Base-by-base conservation (phyloP, 2,888 invertebrate genomes). In the Atrina japonica region DNA sequence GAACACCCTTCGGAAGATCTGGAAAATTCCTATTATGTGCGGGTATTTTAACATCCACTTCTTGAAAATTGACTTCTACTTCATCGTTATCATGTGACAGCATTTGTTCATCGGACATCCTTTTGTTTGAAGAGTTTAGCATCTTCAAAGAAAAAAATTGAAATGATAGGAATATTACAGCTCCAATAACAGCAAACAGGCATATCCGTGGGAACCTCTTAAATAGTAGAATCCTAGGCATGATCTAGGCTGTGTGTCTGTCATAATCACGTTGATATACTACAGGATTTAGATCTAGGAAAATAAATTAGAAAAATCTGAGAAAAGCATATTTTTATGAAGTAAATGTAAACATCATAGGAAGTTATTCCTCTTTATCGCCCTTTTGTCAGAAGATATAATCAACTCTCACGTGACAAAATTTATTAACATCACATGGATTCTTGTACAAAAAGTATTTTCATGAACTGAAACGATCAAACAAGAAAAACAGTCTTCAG, bases 121-220 rank as follows among this genome's bases (percentile, higher is more conserved):
- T 21, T 40, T 27, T 43, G 18, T 45, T 55, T 7, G 66, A 55
- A 30, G 29, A 40, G 47, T 40, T 66, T 29, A 70, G 23, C 14
- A 41, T 66, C 18, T 52, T 45, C 35, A 65, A 21, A 3, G 70
- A 70, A 27, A 70, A 70, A n/a, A 70, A 30, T 29, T 70, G 70
- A 18, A 70, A 70, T 18, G 70, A 53, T n/a, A 70, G 29, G 21
- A 70, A 70, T 5, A 66, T 65, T n/a, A 65, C 27, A 40, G 66
- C 61, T 23, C 60, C 70, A 16, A 61, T 7, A 3, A 45, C 55
- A 49, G 56, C 55, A 2, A 70, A 30, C 7, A 66, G 49, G 27
- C 58, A 45, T 14, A 66, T 29, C 16, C 52, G 53, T 40, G 58
- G 58, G 18, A 47, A 47, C 50, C 49, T 56, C 45, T 49, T 58